Conservation (phyloP, 2,888 invertebrate genomes). For the Pammene fasciana region DNA sequence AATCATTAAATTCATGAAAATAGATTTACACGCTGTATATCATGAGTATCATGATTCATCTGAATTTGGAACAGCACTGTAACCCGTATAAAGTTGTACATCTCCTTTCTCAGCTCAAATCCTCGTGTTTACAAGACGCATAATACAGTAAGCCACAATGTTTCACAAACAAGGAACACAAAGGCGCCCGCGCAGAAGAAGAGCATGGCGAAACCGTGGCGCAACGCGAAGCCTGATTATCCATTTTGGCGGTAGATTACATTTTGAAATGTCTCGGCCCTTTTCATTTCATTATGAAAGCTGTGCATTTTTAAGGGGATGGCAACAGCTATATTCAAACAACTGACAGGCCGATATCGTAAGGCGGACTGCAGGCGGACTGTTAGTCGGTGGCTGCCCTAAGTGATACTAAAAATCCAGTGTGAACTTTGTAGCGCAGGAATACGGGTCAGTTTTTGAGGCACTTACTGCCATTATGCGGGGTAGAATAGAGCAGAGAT, state of each 20-base stretch:
- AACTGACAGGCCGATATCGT: no score
- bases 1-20: no score
- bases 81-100: neutral
- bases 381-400: no score
- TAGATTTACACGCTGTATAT: no score
- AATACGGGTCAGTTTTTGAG: no score
- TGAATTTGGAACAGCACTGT: neutral
- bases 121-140: conserved; percentile 20
- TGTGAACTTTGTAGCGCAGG: no score
- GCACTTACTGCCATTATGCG: no score
- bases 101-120: conserved; percentile 10
- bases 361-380: no score
- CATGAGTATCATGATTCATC: neutral
- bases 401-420: no score
- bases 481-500: no score
- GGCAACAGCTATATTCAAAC: no score
- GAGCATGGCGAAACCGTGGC: conserved; percentile 33
- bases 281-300: conserved; percentile 4
- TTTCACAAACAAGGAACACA: conserved; percentile 42
- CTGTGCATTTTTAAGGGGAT: no score
- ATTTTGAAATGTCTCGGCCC: conserved; percentile 32
- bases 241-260: conserved; percentile 36
- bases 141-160: conserved; percentile 32
- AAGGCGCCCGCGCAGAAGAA: conserved; percentile 32
- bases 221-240: conserved; percentile 37